Conservation (phyloP, 2,797 vertebrate species). For the Diplodus sargus region DNA sequence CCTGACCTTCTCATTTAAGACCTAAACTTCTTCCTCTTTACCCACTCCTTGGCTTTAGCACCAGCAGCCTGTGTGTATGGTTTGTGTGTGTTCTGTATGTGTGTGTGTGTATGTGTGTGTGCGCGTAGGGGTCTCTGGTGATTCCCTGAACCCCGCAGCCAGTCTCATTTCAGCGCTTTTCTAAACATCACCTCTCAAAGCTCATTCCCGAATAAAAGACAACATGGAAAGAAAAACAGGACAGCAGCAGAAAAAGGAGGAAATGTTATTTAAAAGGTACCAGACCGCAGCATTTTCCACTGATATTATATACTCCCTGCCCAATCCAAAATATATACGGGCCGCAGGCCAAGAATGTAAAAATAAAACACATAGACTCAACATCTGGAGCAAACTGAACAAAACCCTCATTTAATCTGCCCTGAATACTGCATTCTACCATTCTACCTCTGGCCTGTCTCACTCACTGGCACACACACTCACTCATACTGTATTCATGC, state of each 20-base stretch:
- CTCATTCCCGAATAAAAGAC: constrained; percentile 95
- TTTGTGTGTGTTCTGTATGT: constrained; percentile 37
- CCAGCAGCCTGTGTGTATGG: constrained; percentile 41
- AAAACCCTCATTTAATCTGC: constrained; percentile 99
- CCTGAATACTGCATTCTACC: constrained; percentile 94
- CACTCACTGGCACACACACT: constrained; percentile 56
- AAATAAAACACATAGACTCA: constrained; percentile 97
- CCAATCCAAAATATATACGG: constrained; percentile 99
- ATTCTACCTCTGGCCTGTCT: constrained; percentile 91
- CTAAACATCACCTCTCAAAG: constrained; percentile 85
- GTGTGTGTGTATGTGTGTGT: constrained; percentile 31
- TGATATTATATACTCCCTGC: constrained; percentile 99
- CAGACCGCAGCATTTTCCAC: constrained; percentile 99
- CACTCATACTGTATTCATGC: constrained; percentile 28
- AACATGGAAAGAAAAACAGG: constrained; percentile 99
- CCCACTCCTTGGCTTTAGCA: constrained; percentile 66
- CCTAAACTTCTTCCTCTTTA: constrained; percentile 74
- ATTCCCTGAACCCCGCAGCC: constrained; percentile 76
- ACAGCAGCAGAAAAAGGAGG: constrained; percentile 98
- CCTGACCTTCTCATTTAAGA: constrained; percentile 78
- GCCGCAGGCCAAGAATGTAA: constrained; percentile 94
- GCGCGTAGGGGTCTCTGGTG: constrained; percentile 74
- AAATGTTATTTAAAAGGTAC: constrained; percentile 99
- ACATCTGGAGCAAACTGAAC: constrained; percentile 99
- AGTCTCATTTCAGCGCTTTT: constrained; percentile 85